These are phyloP conservation scores for human (Homo sapiens) DNA, from an alignment of 2,113 vertebrate species.

Conservation along the genomic window GRCh38 chr1:11647501-11648000, in stretches of 20 bases:
- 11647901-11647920: slow-evolving; percentile 10
- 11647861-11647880: neutral
- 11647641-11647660: neutral
- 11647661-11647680: neutral
- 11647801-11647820: neutral
- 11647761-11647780: neutral
- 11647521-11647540: neutral
- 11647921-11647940: neutral
- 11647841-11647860: neutral
- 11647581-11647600: neutral
- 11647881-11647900: neutral
- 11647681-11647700: neutral
- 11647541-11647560: neutral
- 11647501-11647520: neutral
- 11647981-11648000: slow-evolving; percentile 90
- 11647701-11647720: neutral
- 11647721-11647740: neutral
- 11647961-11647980: slow-evolving; percentile 60
- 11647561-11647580: neutral
- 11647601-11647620: neutral
- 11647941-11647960: neutral
- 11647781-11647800: too few relatives aligned
- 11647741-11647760: neutral
- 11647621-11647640: neutral
- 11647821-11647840: neutral